Conservation (phyloP, 2,113 vertebrate species). For the Melanotaenia duboulayi region DNA sequence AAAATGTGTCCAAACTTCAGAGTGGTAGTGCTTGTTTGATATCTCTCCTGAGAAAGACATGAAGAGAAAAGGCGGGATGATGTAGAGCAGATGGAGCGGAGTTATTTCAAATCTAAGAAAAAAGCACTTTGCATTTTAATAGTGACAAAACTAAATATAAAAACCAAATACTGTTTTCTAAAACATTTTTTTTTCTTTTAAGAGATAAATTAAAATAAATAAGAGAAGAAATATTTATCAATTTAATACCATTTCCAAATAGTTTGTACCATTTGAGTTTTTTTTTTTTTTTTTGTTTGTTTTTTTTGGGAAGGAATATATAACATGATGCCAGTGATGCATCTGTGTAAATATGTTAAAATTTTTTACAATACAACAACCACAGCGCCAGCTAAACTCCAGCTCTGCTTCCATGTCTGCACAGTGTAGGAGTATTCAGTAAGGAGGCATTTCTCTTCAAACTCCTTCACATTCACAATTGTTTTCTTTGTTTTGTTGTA, state of each 20-base stretch:
- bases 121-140: constrained; percentile 6
- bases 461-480: constrained; percentile 76
- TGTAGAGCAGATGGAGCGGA: constrained; percentile 21
- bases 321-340: constrained; percentile 16
- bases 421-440: constrained; percentile 77
- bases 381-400: constrained; percentile 53
- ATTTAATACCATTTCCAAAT: too few species aligned
- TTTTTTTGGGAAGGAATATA: constrained; percentile 19
- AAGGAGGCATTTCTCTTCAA: constrained; percentile 68
- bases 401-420: constrained; percentile 51
- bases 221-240: too few species aligned
- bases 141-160: neutral
- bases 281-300: too few species aligned
- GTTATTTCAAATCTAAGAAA: constrained; percentile 8
- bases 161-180: too few species aligned
- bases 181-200: too few species aligned
- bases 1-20: too few species aligned
- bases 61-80: constrained; percentile 65
- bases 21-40: neutral
- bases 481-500: constrained; percentile 65
- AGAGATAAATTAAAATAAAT: too few species aligned
- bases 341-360: constrained; percentile 26
- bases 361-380: constrained; percentile 18
- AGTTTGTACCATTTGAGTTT: too few species aligned
- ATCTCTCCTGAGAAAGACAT: constrained; percentile 28